Evolutionary conservation across 2,888 invertebrate genomes (phyloP), one percentile per base, ranked within the genome.

Genomic region (Trichogramma dendrolimi): DNA sequence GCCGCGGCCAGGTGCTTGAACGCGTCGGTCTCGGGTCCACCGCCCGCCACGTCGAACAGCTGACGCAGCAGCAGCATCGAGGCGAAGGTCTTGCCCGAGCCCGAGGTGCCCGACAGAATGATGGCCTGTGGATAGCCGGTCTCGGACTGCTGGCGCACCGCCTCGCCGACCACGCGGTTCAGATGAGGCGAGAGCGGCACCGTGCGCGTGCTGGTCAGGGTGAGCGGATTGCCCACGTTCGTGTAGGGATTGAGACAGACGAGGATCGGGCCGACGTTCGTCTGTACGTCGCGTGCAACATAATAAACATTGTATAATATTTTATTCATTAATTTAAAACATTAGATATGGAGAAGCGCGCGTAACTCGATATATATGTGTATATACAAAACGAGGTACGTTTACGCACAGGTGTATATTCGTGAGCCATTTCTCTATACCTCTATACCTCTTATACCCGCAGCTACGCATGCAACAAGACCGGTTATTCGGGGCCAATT

Each of bases 1-100:
- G 96, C 94, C 58, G 96, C 96, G 10, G 94, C 93, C 69, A 96
- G 85, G 81, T 96, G 95, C 81, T 96, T 96, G 81, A 94, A 96
- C 52, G 95, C 94, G 81, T 96, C 96, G 38, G 96, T 95, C 83
- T 95, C 94, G 4, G 92, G 90, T 55, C 95, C 95, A 71, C 95
- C 96, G 65, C 95, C 96, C 61, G 94, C 95, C 68, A 93, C 90
- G 77, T 94, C 94, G 82, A 95, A 96, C 74, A 96, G 82, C 77
- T 95, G 92, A 71, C 94, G 85, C 72, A 96, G 83, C 73, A 96
- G 82, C 74, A 93, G 83, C 93, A 94, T 94, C 27, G 94, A 93
- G 65, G 93, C 90, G 79, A 93, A 91, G 61, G 96, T 96, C 83
- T 96, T 96, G 40, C 96, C 96, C 38, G 94, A 92, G 38, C 96